Evolutionary conservation across 2,797 vertebrate genomes (phyloP).

Genomic region (Tenualosa ilisha): DNA sequence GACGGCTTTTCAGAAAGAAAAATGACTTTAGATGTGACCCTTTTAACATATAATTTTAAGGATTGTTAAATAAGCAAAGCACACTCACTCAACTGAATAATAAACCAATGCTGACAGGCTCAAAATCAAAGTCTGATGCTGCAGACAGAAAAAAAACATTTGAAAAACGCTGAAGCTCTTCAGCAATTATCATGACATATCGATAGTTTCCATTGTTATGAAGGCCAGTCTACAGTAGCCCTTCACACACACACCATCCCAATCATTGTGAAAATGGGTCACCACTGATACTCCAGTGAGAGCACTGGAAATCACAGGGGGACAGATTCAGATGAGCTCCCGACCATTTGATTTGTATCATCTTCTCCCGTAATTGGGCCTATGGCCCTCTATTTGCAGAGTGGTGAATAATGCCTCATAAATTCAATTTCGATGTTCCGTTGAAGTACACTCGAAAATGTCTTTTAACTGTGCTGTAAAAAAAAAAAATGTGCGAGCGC

Average conservation of each 20-base stretch:
- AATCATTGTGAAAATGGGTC: conserved; percentile 4
- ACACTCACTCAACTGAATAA: not conserved
- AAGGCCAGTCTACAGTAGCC: conserved; percentile 3
- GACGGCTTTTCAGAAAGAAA: not conserved
- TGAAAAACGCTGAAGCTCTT: not conserved
- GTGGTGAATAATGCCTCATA: conserved; percentile 9
- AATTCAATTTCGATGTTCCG: conserved; percentile 15
- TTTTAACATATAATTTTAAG: not conserved
- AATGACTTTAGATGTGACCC: not conserved
- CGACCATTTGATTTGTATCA: conserved; percentile 24
- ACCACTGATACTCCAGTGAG: not conserved
- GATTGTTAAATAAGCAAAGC: not conserved
- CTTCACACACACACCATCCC: not conserved
- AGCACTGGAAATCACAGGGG: conserved; percentile 9
- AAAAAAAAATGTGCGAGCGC: not conserved
- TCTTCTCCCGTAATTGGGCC: not conserved
- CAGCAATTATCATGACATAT: conserved; percentile 10
- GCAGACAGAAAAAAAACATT: not conserved
- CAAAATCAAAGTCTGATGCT: not conserved
- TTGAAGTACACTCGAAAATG: conserved; percentile 16
- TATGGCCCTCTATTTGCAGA: conserved; percentile 19
- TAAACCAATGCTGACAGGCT: not conserved
- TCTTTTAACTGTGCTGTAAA: conserved; percentile 18
- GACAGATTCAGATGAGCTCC: not conserved
- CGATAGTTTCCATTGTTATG: conserved; percentile 23